Evolutionary conservation across 2,113 vertebrate species (phyloP).

Genomic region (Catharus fuscescens): DNA sequence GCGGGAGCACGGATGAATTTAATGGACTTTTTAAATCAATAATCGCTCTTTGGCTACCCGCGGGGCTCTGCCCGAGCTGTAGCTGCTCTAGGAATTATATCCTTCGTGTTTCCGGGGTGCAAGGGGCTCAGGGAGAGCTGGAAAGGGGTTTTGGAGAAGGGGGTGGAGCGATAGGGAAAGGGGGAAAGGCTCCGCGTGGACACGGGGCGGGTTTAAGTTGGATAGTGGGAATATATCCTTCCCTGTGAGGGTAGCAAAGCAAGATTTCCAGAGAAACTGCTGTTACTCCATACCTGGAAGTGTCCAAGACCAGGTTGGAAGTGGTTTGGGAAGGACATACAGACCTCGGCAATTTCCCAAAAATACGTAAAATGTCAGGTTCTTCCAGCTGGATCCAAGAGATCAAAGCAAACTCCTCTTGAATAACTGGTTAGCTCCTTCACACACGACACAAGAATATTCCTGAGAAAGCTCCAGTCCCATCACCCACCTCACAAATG

Average conservation of each 20-base stretch:
- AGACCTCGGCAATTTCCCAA: neutral
- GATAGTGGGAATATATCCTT: neutral
- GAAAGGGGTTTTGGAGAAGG: neutral
- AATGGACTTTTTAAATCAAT: neutral
- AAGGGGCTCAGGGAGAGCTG: neutral
- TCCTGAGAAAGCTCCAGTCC: neutral
- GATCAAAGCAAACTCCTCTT: neutral
- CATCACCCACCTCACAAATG: rapidly evolving
- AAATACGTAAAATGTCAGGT: rapidly evolving
- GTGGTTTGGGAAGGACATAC: neutral
- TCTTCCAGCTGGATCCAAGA: neutral
- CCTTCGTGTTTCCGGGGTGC: neutral
- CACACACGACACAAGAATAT: rapidly evolving
- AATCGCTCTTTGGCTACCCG: neutral
- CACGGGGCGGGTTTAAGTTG: neutral
- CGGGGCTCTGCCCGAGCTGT: neutral
- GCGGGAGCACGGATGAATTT: neutral
- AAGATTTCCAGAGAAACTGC: too few species aligned
- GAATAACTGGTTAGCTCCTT: neutral
- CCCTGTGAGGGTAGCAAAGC: neutral
- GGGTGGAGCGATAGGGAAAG: neutral
- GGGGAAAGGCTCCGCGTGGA: neutral
- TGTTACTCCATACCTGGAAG: neutral
- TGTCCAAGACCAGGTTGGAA: neutral
- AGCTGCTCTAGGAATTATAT: neutral